phyloP scores from a whole-genome alignment of 2,113 vertebrate genomes.

The Typhlomys cinereus region DNA sequence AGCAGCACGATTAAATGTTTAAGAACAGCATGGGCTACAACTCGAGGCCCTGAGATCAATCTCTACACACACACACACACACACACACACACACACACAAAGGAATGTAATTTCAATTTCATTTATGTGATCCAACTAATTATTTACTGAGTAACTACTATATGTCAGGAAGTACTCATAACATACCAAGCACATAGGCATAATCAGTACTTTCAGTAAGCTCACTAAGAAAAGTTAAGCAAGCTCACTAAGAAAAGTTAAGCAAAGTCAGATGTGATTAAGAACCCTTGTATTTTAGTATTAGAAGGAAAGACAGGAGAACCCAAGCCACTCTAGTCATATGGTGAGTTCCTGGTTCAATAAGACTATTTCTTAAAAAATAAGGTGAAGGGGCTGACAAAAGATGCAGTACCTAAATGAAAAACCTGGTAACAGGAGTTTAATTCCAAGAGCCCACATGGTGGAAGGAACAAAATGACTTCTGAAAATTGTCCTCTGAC shows the following conservation, averaged over 20 bases:
- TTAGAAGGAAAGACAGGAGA: neutral
- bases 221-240: neutral
- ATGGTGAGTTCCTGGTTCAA: neutral
- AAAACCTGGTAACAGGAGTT: no score
- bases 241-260: neutral
- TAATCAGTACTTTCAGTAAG: neutral
- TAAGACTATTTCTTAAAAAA: neutral
- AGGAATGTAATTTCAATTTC: constrained; percentile 1
- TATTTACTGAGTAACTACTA: neutral
- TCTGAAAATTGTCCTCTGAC: no score
- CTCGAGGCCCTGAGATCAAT: neutral
- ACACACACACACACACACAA: neutral
- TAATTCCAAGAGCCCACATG: no score
- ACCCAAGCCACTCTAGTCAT: neutral
- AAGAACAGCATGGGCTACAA: neutral
- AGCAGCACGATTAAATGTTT: neutral
- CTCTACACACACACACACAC: neutral
- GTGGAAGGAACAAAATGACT: no score
- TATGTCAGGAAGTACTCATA: neutral
- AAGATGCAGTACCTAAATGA: no score
- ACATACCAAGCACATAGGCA: neutral
- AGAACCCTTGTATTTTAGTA: neutral
- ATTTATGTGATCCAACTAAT: neutral
- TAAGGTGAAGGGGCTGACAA: neutral
- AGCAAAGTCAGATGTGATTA: neutral